Evolutionary conservation across 2,113 vertebrate genomes (phyloP).

Genomic region (Tyto alba): DNA sequence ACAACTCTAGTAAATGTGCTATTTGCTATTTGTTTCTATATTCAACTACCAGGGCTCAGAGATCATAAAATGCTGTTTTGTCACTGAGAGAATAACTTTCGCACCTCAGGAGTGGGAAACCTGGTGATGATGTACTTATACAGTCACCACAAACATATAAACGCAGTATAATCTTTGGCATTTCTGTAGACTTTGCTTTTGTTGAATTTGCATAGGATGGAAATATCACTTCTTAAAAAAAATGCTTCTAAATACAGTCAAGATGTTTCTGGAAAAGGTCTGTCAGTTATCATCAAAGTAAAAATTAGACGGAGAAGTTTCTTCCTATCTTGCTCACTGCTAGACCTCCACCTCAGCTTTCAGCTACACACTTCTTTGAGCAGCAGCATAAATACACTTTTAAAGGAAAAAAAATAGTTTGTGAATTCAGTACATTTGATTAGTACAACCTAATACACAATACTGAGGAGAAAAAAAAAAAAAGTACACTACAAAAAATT

Average conservation of each 20-base stretch:
- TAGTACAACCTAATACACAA: neutral
- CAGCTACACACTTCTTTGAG: neutral
- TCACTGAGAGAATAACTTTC: neutral
- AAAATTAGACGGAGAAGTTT: neutral
- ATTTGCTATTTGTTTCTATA: neutral
- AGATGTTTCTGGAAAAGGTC: neutral
- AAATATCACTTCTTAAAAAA: neutral
- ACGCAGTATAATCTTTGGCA: neutral
- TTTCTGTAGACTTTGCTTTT: neutral
- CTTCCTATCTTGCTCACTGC: neutral
- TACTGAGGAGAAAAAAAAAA: neutral
- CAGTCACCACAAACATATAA: neutral
- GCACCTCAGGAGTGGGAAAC: neutral
- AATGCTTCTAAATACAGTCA: neutral
- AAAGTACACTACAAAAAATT: neutral
- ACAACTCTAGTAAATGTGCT: neutral
- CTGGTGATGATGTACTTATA: neutral
- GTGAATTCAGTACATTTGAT: neutral
- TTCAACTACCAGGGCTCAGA: neutral
- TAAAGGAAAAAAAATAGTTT: neutral
- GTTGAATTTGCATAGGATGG: neutral
- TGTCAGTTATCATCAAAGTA: neutral
- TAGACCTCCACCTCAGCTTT: neutral
- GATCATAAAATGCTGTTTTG: neutral
- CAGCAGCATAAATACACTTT: neutral